A percentile compares a stretch with the other conserved stretches of the same genome.
Evolutionary conservation across 2,888 invertebrate genomes (phyloP).

Genomic region (Thelaira solivaga): DNA sequence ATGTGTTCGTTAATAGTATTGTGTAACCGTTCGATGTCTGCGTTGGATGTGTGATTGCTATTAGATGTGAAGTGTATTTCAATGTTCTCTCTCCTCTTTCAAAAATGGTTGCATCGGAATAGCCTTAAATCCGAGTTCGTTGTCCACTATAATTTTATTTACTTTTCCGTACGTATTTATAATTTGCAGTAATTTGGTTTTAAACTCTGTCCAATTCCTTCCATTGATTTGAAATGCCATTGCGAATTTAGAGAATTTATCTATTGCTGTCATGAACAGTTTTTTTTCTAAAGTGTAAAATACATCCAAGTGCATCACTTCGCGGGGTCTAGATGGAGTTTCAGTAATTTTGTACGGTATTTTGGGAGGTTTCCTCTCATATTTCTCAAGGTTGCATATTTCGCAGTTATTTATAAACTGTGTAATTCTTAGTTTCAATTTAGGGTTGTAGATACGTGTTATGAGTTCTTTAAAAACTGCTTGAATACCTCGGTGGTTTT

Average conservation of each 20-base stretch:
- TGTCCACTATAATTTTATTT: constrained; percentile 52
- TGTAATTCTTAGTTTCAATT: constrained; percentile 50
- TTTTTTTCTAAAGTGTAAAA: constrained; percentile 21
- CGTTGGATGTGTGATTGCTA: neutral
- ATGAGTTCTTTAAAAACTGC: constrained; percentile 18
- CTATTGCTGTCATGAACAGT: constrained; percentile 35
- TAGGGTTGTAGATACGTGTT: constrained; percentile 50
- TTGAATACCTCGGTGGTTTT: neutral
- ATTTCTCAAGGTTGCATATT: neutral
- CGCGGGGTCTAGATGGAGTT: too few relatives aligned
- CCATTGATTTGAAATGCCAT: constrained; percentile 27
- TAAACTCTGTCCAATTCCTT: constrained; percentile 38
- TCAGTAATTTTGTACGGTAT: constrained; percentile 64
- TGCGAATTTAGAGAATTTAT: constrained; percentile 36
- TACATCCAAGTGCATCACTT: too few relatives aligned
- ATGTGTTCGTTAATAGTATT: constrained; percentile 21
- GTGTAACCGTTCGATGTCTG: neutral
- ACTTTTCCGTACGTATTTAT: constrained; percentile 35
- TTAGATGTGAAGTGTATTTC: neutral
- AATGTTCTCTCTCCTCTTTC: neutral
- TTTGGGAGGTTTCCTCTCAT: constrained; percentile 18
- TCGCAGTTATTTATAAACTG: constrained; percentile 55
- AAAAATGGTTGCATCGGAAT: constrained; percentile 54
- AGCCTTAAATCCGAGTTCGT: constrained; percentile 62
- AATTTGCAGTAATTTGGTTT: constrained; percentile 31